A percentile compares a stretch with the other conserved stretches of the same genome.
Evolutionary conservation across 2,888 invertebrate genomes (phyloP).

Genomic region (Morinoia aosen): DNA sequence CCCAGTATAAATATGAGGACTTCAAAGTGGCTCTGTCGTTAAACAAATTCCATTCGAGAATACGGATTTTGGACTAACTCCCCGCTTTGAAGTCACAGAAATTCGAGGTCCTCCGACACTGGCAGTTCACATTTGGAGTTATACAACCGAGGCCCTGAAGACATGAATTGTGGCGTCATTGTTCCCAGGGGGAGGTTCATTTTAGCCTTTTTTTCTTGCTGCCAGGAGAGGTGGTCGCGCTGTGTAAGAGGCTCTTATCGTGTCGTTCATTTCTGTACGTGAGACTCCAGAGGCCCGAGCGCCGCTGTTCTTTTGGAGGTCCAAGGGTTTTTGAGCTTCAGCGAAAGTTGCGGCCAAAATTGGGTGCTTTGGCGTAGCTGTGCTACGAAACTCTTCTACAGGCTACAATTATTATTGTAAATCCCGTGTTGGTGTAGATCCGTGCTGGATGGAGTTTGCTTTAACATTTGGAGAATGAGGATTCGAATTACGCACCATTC

Average conservation of each 20-base stretch:
- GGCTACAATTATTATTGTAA: neutral
- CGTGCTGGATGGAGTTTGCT: neutral
- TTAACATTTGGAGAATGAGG: neutral
- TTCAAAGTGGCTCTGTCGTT: neutral
- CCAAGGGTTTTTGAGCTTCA: neutral
- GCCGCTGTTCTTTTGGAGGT: neutral
- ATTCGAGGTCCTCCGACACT: neutral
- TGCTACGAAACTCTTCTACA: neutral
- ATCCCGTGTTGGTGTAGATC: too few relatives aligned
- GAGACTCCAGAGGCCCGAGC: conserved; percentile 36
- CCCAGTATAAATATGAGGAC: neutral
- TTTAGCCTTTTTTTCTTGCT: conserved; percentile 10
- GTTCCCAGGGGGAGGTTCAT: neutral
- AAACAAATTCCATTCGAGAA: neutral
- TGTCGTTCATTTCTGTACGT: conserved; percentile 40
- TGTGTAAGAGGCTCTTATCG: conserved; percentile 46
- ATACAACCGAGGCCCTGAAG: neutral
- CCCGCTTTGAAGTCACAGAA: neutral
- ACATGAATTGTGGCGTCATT: conserved; percentile 25
- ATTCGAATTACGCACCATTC: neutral
- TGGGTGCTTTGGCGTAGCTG: neutral
- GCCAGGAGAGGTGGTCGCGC: neutral
- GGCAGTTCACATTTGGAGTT: neutral
- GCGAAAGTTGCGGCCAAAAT: neutral
- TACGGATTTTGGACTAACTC: neutral